These are phyloP conservation scores for Strix occidentalis DNA, from an alignment of 2,797 vertebrate genomes.

Conservation along the genomic window DNA sequence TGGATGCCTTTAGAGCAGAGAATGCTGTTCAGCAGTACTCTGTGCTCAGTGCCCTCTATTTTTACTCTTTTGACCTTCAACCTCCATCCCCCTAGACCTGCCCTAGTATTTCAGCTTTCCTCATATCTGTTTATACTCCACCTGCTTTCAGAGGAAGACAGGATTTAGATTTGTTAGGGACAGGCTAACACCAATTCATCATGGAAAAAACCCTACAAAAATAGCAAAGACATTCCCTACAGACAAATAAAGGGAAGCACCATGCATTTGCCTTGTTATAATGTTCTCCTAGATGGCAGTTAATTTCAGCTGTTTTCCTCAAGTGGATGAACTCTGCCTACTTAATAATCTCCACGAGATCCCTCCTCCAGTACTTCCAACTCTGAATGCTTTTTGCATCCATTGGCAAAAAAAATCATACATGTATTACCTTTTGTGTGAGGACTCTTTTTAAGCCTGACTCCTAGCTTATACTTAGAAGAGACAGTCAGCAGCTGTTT, in stretches of 20 bases:
- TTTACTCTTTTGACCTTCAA: background rate
- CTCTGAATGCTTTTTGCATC: background rate
- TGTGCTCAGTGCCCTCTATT: background rate
- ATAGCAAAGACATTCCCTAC: background rate
- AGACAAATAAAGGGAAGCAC: background rate
- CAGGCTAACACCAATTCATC: background rate
- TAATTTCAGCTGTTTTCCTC: background rate
- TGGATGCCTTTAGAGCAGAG: background rate
- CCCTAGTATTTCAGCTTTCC: background rate
- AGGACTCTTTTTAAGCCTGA: background rate
- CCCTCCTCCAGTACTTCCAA: background rate
- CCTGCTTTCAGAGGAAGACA: background rate
- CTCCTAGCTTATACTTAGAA: background rate
- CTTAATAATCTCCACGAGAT: background rate
- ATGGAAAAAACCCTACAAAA: background rate
- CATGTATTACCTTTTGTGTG: fast-evolving
- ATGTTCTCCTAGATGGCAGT: background rate
- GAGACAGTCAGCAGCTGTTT: background rate
- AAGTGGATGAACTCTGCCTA: background rate
- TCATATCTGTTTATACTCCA: background rate
- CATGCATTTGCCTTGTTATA: background rate
- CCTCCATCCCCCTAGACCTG: background rate
- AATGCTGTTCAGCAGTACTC: background rate
- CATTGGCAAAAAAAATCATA: no score
- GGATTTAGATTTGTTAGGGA: background rate